Base-by-base conservation (phyloP, 2,888 invertebrate species). In the Drosophila monieri region DNA sequence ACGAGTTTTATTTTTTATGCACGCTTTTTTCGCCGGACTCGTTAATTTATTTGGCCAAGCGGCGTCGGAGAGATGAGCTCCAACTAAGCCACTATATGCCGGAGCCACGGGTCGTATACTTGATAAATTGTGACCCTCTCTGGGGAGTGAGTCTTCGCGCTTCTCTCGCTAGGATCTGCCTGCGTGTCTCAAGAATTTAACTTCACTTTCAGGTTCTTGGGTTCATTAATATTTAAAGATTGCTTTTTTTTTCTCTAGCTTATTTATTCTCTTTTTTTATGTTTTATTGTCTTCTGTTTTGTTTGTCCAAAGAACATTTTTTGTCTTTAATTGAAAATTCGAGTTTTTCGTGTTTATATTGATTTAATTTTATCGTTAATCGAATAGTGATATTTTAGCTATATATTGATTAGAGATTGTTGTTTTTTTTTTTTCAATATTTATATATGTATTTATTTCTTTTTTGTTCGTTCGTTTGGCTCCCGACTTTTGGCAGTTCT, bases 11-110 rank as follows among this genome's bases (percentile, higher is more conserved):
- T 55, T 59, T 67, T 62, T 48, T 60, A 35, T 46, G 54, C 54
- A 55, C 54, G 56, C 58, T 56, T 47, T 65, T 37, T 49, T 57
- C 32, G 37, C 41, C 35, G 60, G 47, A 85, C 79, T 76, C 77
- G 80, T 77, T 83, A 85, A 81, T 81, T 81, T 81, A 85, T 86
- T 66, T 83, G 84, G 73, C 80, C 84, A 85, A 86, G 81, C 72
- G 75, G 86, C 70, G 80, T 61, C 37, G 51, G 53, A 67, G 52
- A 80, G 84, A 77, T 85, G 86, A 79, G 80, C 71, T 67, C 65
- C 44, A 71, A 58, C 64, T 65, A 52, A 69, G 58, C 73, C 80
- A 73, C 15, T 5, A 18, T 5, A 41, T 77, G 77, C 66, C 74
- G 60, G 76, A 72, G 57, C 54, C 35, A 41, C 70, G 52, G 41